Evolutionary conservation across 2,797 vertebrate genomes (phyloP).

Genomic region (Pipistrellus kuhlii): DNA sequence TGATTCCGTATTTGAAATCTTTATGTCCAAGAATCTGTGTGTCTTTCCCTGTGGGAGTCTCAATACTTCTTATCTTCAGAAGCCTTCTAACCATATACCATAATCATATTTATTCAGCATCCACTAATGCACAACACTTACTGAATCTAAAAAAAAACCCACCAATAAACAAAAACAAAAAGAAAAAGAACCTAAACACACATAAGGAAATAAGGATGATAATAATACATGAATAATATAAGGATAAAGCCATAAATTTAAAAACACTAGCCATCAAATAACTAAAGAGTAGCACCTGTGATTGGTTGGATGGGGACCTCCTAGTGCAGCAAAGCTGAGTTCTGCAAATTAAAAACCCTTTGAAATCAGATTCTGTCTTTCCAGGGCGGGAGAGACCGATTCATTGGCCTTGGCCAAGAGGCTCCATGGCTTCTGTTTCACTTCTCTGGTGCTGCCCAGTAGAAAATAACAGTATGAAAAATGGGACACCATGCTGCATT

Average conservation of each 20-base stretch:
- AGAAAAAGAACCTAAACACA: conserved; percentile 15
- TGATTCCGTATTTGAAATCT: conserved; percentile 57
- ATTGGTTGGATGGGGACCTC: neutral
- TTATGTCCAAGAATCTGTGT: conserved; percentile 19
- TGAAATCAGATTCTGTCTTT: conserved; percentile 63
- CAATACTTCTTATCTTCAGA: neutral
- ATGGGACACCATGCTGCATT: conserved; percentile 43
- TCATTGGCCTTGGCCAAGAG: conserved; percentile 20
- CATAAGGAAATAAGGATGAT: conserved; percentile 24
- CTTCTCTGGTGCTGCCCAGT: conserved; percentile 23
- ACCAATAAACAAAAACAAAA: neutral
- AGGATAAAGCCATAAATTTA: neutral
- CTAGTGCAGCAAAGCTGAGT: conserved; percentile 18
- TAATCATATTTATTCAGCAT: neutral
- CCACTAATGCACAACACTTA: neutral
- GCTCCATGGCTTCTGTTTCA: conserved; percentile 54
- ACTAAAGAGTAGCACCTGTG: neutral
- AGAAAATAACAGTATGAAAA: conserved; percentile 66
- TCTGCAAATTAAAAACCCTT: conserved; percentile 54
- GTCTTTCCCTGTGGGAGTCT: neutral
- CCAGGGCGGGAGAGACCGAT: conserved; percentile 37
- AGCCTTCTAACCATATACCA: neutral
- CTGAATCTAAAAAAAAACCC: neutral
- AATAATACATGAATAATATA: neutral
- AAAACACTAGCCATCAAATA: neutral